Conservation (phyloP, 1,140 invertebrate species). For the Lepidurus couesii region DNA sequence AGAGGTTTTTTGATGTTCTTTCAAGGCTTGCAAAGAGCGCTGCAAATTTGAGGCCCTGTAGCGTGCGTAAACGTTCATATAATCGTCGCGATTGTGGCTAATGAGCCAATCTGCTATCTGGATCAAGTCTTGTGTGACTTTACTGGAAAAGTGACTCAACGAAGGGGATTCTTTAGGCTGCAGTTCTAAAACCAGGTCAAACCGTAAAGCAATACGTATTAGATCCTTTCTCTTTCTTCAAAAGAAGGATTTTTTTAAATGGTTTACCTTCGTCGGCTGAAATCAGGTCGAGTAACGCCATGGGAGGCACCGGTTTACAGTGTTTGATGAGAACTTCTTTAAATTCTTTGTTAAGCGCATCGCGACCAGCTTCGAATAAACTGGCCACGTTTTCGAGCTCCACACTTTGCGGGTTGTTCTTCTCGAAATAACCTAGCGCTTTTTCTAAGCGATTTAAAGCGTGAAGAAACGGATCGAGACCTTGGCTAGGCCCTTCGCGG, state of each 20-base stretch:
- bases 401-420: constrained; percentile 86
- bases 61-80: constrained; percentile 53
- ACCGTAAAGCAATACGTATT: constrained; percentile 39
- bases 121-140: constrained; percentile 62
- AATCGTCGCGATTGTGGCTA: constrained; percentile 69
- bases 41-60: constrained; percentile 69
- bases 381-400: constrained; percentile 86
- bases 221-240: constrained; percentile 32
- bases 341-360: constrained; percentile 77
- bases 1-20: constrained; percentile 66
- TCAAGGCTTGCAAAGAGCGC: constrained; percentile 66
- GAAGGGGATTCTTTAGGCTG: constrained; percentile 42
- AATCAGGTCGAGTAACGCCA: constrained; percentile 76
- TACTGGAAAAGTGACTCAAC: constrained; percentile 56
- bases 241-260: constrained; percentile 26
- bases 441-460: constrained; percentile 78
- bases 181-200: constrained; percentile 7
- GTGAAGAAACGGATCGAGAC: constrained; percentile 66
- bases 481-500: constrained; percentile 61
- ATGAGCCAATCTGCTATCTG: constrained; percentile 78
- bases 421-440: constrained; percentile 85
- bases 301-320: constrained; percentile 76
- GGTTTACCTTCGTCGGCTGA: constrained; percentile 70
- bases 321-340: constrained; percentile 76
- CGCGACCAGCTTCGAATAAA: constrained; percentile 65